Evolutionary conservation across 53 echinoderm and acorn worm species (phyloP).

Genomic region (Paracentrotus lividus): DNA sequence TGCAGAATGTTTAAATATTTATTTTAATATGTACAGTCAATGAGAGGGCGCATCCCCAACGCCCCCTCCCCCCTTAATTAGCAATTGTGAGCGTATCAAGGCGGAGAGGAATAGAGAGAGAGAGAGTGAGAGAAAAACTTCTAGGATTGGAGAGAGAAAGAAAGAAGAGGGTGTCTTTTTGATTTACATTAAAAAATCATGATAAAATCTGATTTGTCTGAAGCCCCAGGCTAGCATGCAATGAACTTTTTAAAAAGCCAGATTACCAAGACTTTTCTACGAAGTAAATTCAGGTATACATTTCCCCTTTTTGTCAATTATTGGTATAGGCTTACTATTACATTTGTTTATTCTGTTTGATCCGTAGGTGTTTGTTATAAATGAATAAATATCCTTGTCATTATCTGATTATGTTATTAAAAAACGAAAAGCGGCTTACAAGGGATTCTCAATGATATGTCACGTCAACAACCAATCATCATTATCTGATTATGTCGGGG

Average conservation of each 20-base stretch:
- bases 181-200: no score
- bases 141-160: no score
- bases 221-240: no score
- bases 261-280: background rate
- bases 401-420: background rate
- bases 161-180: no score
- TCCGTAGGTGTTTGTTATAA: background rate
- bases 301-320: background rate
- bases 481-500: background rate
- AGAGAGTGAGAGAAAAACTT: no score
- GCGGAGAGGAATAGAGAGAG: no score
- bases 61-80: no score
- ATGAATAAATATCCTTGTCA: background rate
- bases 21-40: no score
- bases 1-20: background rate
- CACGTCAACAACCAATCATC: background rate
- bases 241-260: background rate
- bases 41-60: no score
- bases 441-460: background rate
- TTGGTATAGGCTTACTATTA: background rate
- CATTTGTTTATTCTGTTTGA: background rate
- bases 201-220: no score
- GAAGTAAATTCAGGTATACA: background rate
- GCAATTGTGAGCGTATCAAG: no score
- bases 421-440: background rate